Evolutionary conservation across 2,113 vertebrate species (phyloP).

Genomic region (Poeciliopsis retropinna): DNA sequence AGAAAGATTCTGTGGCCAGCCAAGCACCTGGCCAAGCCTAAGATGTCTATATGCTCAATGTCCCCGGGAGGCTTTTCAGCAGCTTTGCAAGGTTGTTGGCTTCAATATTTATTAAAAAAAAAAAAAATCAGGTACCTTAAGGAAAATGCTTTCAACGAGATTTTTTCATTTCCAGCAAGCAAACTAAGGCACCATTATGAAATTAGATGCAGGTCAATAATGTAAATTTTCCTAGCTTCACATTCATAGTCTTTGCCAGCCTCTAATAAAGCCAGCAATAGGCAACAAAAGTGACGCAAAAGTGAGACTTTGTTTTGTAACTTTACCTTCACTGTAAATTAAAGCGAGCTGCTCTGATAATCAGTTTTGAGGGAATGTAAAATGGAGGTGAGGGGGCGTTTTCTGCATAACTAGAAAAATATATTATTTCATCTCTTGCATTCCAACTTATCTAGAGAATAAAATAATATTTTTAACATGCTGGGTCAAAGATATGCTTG

Average conservation of each 20-base stretch:
- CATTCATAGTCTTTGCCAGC: slow-evolving; percentile 2
- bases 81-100: slow-evolving; percentile 1
- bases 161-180: slow-evolving; percentile 9
- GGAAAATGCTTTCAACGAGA: slow-evolving; percentile 17
- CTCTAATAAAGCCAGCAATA: slow-evolving; percentile 3
- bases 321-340: slow-evolving; percentile 2
- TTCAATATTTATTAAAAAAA: slow-evolving; percentile 7
- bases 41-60: slow-evolving; percentile 18
- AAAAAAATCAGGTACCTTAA: not conserved
- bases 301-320: slow-evolving; percentile 2
- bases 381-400: slow-evolving; percentile 3
- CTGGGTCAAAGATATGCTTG: slow-evolving; percentile 8
- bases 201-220: slow-evolving; percentile 27
- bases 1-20: slow-evolving; percentile 13
- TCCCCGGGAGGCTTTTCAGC: slow-evolving; percentile 32
- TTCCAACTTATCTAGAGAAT: slow-evolving; percentile 9
- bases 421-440: slow-evolving; percentile 29
- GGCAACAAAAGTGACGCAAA: slow-evolving; percentile 4
- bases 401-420: slow-evolving; percentile 27
- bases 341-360: slow-evolving; percentile 4
- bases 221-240: slow-evolving; percentile 5
- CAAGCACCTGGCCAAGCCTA: slow-evolving; percentile 51
- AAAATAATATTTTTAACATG: slow-evolving; percentile 24
- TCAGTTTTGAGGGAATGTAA: not conserved
- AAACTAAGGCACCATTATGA: slow-evolving; percentile 21